Conservation (phyloP, 2,797 vertebrate genomes). For the Premnoplex brunnescens region DNA sequence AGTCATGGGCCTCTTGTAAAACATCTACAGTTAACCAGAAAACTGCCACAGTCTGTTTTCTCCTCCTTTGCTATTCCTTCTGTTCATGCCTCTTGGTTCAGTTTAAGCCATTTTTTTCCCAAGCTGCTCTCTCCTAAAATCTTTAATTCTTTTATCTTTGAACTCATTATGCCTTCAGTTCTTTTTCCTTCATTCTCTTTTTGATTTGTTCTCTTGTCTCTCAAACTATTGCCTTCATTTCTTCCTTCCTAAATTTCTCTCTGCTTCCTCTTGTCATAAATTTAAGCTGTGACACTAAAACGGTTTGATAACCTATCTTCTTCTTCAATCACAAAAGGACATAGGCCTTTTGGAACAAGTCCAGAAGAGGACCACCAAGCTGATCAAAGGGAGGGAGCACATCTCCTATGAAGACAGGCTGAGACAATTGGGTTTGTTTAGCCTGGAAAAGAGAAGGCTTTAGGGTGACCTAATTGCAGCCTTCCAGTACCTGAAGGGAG, state of each 20-base stretch:
- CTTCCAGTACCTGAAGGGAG: not conserved
- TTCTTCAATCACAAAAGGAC: not conserved
- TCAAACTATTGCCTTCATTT: not conserved
- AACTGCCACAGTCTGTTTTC: not conserved
- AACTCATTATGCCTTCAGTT: not conserved
- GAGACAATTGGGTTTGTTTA: not conserved
- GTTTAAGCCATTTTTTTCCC: not conserved
- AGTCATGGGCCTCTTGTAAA: not conserved
- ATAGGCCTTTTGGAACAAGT: not conserved
- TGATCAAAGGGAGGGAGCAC: not conserved
- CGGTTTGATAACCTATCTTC: not conserved
- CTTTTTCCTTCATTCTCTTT: not conserved
- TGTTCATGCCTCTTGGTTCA: not conserved
- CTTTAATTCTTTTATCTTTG: not conserved
- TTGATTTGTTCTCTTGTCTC: not conserved
- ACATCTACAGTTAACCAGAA: not conserved
- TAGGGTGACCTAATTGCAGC: fast-evolving
- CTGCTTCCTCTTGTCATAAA: not conserved
- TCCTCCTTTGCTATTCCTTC: not conserved
- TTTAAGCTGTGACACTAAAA: not conserved
- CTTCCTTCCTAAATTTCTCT: not conserved
- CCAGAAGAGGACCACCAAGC: not conserved
- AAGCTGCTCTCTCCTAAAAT: not conserved
- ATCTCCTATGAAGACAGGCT: not conserved
- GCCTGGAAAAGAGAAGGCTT: not conserved